A percentile compares a stretch with the other conserved stretches of the same genome.
phyloP scores from a whole-genome alignment of 2,888 invertebrate genomes.

The Spisula subtruncata region DNA sequence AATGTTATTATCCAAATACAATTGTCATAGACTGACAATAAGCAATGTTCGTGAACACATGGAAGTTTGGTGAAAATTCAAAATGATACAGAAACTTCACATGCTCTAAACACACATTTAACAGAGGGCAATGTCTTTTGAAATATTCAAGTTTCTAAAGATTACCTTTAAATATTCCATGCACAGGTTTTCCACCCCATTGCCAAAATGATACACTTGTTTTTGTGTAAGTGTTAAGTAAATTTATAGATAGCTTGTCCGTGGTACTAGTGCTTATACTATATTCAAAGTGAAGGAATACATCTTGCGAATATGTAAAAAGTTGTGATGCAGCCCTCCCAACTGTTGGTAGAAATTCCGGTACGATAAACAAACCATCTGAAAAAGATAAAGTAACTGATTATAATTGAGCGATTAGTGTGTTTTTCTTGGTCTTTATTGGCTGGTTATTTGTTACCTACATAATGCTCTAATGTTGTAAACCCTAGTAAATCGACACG shows the following conservation, averaged over 20 bases:
- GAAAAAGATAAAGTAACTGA: not conserved
- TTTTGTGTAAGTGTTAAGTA: not conserved
- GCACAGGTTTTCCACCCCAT: not conserved
- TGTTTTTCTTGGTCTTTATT: no score
- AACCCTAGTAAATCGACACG: no score
- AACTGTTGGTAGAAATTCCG: not conserved
- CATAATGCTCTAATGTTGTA: no score
- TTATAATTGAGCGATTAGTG: no score
- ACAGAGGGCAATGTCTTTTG: no score
- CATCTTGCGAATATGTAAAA: conserved; percentile 22
- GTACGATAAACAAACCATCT: conserved; percentile 27
- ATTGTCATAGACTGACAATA: no score
- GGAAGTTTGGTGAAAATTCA: no score
- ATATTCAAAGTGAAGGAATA: conserved; percentile 37
- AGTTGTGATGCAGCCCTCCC: not conserved
- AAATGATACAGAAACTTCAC: no score
- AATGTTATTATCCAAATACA: no score
- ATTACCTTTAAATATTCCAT: conserved; percentile 41
- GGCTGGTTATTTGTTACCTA: no score
- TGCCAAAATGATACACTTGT: conserved; percentile 19
- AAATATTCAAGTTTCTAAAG: not conserved
- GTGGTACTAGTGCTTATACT: conserved; percentile 6
- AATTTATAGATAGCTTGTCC: not conserved
- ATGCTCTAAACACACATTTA: no score
- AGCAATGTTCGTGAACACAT: no score